A percentile compares a stretch with the other conserved stretches of the same genome.
phyloP scores from a whole-genome alignment of 1,140 invertebrate genomes.

The Zophobas morio region DNA sequence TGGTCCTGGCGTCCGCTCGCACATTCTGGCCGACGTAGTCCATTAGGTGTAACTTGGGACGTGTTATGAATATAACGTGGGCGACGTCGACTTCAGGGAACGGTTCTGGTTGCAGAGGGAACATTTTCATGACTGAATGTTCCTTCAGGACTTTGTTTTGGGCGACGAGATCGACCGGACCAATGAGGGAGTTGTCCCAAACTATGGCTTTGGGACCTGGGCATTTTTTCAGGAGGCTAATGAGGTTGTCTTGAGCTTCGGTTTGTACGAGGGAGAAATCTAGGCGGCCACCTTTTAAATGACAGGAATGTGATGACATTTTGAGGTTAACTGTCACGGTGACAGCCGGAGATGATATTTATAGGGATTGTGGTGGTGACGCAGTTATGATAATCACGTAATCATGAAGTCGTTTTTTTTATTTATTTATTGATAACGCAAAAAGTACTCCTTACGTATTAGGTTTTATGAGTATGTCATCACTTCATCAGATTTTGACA shows the following conservation, averaged over 20 bases:
- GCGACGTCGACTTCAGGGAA: conserved; percentile 79
- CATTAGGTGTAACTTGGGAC: conserved; percentile 88
- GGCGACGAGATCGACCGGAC: conserved; percentile 89
- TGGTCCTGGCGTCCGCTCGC: conserved; percentile 72
- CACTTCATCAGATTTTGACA: too few species aligned
- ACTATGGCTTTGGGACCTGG: conserved; percentile 91
- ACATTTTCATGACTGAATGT: conserved; percentile 85
- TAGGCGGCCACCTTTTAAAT: conserved; percentile 82
- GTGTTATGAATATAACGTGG: conserved; percentile 92
- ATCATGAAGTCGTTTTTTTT: too few species aligned
- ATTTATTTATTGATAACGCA: too few species aligned
- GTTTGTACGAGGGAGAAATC: conserved; percentile 89
- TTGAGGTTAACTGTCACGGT: conserved; percentile 30
- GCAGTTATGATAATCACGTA: too few species aligned
- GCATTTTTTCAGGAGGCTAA: conserved; percentile 87
- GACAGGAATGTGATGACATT: conserved; percentile 62
- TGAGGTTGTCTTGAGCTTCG: conserved; percentile 83
- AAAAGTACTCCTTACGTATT: too few species aligned
- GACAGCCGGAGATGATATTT: too few species aligned
- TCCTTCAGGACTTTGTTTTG: conserved; percentile 86
- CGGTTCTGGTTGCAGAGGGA: conserved; percentile 79
- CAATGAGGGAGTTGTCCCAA: conserved; percentile 91
- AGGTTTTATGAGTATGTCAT: too few species aligned
- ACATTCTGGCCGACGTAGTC: conserved; percentile 86
- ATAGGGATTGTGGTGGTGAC: too few species aligned